phyloP scores from a whole-genome alignment of 1,140 invertebrate genomes.

The honey bee (Apis mellifera) region Amel_HAv3.1 CM009937.2:9541001-9541500 shows the following conservation, averaged over 20 bases:
- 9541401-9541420: constrained; percentile 52
- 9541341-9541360: constrained; percentile 51
- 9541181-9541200: constrained; percentile 67
- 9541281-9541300: constrained; percentile 67
- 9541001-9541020: constrained; percentile 49
- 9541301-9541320: constrained; percentile 70
- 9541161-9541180: constrained; percentile 67
- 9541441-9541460: constrained; percentile 20
- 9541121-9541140: constrained; percentile 43
- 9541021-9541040: constrained; percentile 63
- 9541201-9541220: constrained; percentile 63
- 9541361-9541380: constrained; percentile 63
- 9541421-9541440: constrained; percentile 51
- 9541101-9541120: neutral
- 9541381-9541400: constrained; percentile 39
- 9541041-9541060: constrained; percentile 79
- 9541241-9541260: constrained; percentile 65
- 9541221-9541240: constrained; percentile 65
- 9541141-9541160: constrained; percentile 45
- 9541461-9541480: neutral
- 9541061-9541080: constrained; percentile 82
- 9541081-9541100: constrained; percentile 78
- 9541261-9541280: constrained; percentile 68
- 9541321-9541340: constrained; percentile 71
- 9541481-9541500: neutral